These are phyloP conservation scores for Nowickia ferox DNA, from an alignment of 2,888 invertebrate species.

Conservation along the genomic window DNA sequence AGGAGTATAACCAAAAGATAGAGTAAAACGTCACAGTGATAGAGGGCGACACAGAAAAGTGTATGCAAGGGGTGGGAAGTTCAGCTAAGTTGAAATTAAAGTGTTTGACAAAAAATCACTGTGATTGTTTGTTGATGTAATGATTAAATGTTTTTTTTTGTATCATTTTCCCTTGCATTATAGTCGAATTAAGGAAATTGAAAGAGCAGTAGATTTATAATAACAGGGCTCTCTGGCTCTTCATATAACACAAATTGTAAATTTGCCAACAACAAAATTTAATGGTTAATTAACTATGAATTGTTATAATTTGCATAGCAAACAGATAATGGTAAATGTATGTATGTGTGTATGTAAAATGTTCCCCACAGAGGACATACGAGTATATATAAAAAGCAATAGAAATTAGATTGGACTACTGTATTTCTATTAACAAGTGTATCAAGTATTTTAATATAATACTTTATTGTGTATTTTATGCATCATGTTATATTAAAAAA, in stretches of 20 bases:
- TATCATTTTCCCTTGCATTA: conserved; percentile 16
- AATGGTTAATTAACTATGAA: conserved; percentile 81
- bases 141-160: conserved; percentile 27
- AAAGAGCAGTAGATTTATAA: conserved; percentile 49
- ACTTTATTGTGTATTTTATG: conserved; percentile 1
- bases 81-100: conserved; percentile 68
- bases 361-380: conserved; percentile 23
- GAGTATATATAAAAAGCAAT: conserved; percentile 9
- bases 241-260: conserved; percentile 77
- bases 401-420: conserved; percentile 40
- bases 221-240: conserved; percentile 74
- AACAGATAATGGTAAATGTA: conserved; percentile 33
- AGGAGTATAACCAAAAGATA: not conserved
- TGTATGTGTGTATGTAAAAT: not conserved
- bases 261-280: conserved; percentile 73
- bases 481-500: conserved; percentile 11
- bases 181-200: conserved; percentile 49
- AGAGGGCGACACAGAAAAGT: not conserved
- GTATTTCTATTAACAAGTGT: conserved; percentile 27
- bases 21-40: not conserved
- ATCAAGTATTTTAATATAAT: conserved; percentile 21
- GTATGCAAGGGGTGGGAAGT: conserved; percentile 26
- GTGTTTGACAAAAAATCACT: conserved; percentile 72
- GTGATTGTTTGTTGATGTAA: conserved; percentile 54
- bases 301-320: conserved; percentile 74